These are phyloP conservation scores for Perithous albicinctus DNA, from an alignment of 2,888 invertebrate genomes.

Conservation along the genomic window DNA sequence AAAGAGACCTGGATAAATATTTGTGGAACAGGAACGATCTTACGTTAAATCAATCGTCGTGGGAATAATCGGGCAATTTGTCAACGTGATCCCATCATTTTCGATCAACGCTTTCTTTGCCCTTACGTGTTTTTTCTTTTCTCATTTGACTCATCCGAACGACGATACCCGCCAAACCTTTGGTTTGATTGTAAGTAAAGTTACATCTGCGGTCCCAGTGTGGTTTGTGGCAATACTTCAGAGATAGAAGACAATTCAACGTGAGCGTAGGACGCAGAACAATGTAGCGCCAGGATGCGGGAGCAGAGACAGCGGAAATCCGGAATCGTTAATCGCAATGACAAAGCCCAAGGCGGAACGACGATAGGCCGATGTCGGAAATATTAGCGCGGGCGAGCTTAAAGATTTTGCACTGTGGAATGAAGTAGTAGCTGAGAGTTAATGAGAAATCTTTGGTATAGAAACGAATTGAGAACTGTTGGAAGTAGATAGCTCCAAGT, in stretches of 20 bases:
- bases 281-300: constrained; percentile 17
- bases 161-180: constrained; percentile 5
- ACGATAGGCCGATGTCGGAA: constrained; percentile 32
- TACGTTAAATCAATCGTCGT: background rate
- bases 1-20: constrained; percentile 22
- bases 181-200: constrained; percentile 25
- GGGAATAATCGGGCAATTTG: background rate
- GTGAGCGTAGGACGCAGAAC: constrained; percentile 26
- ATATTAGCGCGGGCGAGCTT: constrained; percentile 27
- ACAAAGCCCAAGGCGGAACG: constrained; percentile 31
- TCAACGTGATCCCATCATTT: background rate
- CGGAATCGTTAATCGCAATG: constrained; percentile 50
- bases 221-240: constrained; percentile 18
- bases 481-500: background rate
- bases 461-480: constrained; percentile 21
- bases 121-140: constrained; percentile 18
- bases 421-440: constrained; percentile 28
- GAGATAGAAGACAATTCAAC: constrained; percentile 23
- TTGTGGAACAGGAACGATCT: background rate
- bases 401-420: constrained; percentile 15
- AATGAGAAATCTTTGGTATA: constrained; percentile 40
- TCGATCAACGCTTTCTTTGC: background rate
- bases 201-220: constrained; percentile 28
- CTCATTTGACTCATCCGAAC: constrained; percentile 21
- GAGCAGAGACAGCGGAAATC: constrained; percentile 23